These are phyloP conservation scores for Eulacestoma nigropectus DNA, from an alignment of 2,113 vertebrate species.

Conservation along the genomic window DNA sequence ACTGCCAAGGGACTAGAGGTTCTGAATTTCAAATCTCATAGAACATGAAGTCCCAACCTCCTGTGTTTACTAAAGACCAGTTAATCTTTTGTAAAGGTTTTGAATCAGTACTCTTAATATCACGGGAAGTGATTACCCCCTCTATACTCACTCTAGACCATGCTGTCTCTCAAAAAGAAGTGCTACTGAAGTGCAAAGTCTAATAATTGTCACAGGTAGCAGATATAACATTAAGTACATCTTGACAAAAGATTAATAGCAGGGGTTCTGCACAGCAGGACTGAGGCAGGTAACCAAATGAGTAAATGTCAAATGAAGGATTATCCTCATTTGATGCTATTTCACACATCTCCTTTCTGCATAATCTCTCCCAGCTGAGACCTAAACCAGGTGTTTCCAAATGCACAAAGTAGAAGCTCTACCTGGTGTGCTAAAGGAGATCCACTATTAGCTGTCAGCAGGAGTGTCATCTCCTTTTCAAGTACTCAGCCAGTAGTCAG, in stretches of 20 bases:
- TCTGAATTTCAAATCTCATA: background rate
- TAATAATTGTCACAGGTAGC: conserved; percentile 49
- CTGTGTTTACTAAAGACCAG: background rate
- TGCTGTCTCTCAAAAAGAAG: conserved; percentile 24
- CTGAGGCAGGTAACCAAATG: conserved; percentile 53
- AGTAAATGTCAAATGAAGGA: conserved; percentile 58
- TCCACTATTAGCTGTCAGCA: conserved; percentile 50
- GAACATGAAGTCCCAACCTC: background rate
- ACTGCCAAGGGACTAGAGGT: background rate
- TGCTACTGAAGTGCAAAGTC: conserved; percentile 18
- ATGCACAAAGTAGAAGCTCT: conserved; percentile 42
- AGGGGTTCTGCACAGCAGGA: conserved; percentile 35
- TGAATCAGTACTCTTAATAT: background rate
- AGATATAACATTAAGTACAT: conserved; percentile 41
- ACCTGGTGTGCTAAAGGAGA: conserved; percentile 38
- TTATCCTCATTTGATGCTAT: conserved; percentile 45
- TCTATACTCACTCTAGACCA: background rate
- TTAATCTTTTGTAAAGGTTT: background rate
- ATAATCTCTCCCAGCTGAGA: conserved; percentile 38
- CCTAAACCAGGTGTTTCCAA: conserved; percentile 56
- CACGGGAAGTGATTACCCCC: conserved; percentile 10
- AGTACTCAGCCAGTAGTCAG: conserved; percentile 7
- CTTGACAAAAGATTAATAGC: conserved; percentile 61
- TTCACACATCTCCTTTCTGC: conserved; percentile 15
- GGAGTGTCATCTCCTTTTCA: conserved; percentile 37